Evolutionary conservation across 2,113 vertebrate species (phyloP).

Genomic region (Jacana jacana): DNA sequence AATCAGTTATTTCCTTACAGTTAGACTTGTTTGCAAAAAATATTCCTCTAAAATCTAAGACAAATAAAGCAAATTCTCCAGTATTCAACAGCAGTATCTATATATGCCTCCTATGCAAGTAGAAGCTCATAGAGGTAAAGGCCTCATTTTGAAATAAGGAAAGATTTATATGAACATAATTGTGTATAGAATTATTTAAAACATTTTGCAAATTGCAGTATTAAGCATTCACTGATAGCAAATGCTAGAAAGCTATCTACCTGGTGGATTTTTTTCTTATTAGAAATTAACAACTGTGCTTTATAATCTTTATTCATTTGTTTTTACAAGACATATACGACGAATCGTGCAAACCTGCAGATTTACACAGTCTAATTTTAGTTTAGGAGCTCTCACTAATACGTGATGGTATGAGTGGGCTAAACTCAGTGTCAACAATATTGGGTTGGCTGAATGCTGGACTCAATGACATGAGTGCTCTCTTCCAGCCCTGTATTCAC

Average conservation of each 20-base stretch:
- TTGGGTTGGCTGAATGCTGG: neutral
- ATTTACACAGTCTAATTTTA: neutral
- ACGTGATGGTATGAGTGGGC: neutral
- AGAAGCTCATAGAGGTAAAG: neutral
- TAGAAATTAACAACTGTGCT: neutral
- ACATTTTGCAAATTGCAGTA: neutral
- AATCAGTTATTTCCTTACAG: neutral
- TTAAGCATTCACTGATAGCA: neutral
- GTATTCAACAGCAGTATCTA: neutral
- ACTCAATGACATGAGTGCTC: neutral
- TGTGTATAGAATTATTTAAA: neutral
- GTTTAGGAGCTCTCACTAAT: neutral
- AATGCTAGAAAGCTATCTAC: neutral
- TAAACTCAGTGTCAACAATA: neutral
- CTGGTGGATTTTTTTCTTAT: neutral
- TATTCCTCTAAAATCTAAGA: neutral
- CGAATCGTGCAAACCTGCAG: neutral
- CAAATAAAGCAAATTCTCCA: conserved; percentile 20
- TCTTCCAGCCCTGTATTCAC: neutral
- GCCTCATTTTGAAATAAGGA: neutral
- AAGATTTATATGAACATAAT: neutral
- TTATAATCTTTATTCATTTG: neutral
- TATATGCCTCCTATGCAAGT: neutral
- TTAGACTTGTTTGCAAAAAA: neutral
- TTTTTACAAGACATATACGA: neutral